Percentiles rank a stretch among this genome's conserved stretches.
Conservation (phyloP, 2,888 invertebrate species). For the Perizoma affinitatum region DNA sequence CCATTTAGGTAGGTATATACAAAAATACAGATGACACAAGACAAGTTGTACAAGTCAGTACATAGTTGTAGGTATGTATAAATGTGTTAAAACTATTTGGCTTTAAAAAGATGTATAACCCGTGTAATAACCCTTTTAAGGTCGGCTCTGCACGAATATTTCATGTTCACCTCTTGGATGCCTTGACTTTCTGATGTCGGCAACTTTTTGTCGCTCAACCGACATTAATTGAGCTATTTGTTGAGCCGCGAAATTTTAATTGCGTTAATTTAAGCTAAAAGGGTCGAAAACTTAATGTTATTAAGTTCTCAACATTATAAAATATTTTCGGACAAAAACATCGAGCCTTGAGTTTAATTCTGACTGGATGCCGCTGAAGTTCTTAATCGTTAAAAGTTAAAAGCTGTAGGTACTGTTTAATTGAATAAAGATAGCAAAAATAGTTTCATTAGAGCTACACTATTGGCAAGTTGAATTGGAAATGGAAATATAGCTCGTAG, state of each 20-base stretch:
- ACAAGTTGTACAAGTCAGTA: too few relatives aligned
- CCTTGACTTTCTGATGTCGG: conserved; percentile 20
- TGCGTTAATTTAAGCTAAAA: conserved; percentile 22
- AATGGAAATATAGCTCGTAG: too few relatives aligned
- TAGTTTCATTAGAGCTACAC: too few relatives aligned
- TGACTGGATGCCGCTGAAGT: background rate
- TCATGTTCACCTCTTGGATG: background rate
- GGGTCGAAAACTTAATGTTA: conserved; percentile 44
- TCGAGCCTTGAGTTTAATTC: conserved; percentile 11
- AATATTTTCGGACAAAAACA: conserved; percentile 23
- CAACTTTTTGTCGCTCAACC: conserved; percentile 49
- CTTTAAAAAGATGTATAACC: too few relatives aligned
- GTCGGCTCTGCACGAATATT: background rate
- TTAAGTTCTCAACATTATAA: conserved; percentile 18
- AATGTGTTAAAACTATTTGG: too few relatives aligned
- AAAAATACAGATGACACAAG: too few relatives aligned
- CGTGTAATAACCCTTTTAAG: too few relatives aligned
- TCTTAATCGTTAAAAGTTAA: background rate
- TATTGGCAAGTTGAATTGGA: too few relatives aligned
- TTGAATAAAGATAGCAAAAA: too few relatives aligned
- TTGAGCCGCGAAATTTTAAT: conserved; percentile 56
- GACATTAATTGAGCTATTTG: conserved; percentile 62
- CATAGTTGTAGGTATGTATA: too few relatives aligned
- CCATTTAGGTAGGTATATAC: too few relatives aligned
- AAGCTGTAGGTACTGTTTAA: too few relatives aligned